Evolutionary conservation across 1,140 invertebrate genomes (phyloP).

Genomic region (Hylaeus anthracinus): DNA sequence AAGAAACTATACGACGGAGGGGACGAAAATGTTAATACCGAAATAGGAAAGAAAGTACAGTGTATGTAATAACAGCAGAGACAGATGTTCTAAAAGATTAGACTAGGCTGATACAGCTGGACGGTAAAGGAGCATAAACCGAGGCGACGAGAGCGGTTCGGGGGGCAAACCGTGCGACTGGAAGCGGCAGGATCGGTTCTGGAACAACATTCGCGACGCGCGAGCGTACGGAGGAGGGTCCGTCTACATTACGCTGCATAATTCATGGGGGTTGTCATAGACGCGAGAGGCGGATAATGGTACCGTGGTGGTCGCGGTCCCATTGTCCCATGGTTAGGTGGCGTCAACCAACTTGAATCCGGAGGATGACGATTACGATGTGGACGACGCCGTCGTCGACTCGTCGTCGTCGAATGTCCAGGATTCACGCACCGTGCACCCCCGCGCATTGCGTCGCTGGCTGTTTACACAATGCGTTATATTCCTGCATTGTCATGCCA

Average conservation of each 20-base stretch:
- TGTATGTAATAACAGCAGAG: too few relatives aligned
- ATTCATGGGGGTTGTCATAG: constrained; percentile 78
- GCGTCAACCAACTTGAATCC: constrained; percentile 65
- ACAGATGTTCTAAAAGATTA: too few relatives aligned
- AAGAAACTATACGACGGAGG: too few relatives aligned
- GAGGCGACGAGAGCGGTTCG: background rate
- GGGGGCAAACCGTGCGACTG: constrained; percentile 55
- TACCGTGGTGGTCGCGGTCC: constrained; percentile 67
- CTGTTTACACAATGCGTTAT: constrained; percentile 58
- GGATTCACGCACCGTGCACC: constrained; percentile 62
- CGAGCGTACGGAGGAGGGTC: constrained; percentile 61
- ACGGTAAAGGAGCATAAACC: background rate
- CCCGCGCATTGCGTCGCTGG: constrained; percentile 31
- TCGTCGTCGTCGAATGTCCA: constrained; percentile 64
- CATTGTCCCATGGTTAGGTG: constrained; percentile 69
- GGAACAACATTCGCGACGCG: constrained; percentile 63
- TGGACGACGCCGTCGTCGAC: constrained; percentile 58
- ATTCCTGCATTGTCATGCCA: constrained; percentile 49
- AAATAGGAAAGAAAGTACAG: too few relatives aligned
- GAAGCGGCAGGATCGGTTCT: constrained; percentile 62
- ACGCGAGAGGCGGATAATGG: constrained; percentile 78
- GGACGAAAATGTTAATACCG: too few relatives aligned
- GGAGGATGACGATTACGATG: constrained; percentile 62
- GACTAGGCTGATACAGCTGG: background rate
- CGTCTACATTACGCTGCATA: constrained; percentile 79